phyloP scores from a whole-genome alignment of 2,797 vertebrate genomes.

The Ctenopoma kingsleyae region DNA sequence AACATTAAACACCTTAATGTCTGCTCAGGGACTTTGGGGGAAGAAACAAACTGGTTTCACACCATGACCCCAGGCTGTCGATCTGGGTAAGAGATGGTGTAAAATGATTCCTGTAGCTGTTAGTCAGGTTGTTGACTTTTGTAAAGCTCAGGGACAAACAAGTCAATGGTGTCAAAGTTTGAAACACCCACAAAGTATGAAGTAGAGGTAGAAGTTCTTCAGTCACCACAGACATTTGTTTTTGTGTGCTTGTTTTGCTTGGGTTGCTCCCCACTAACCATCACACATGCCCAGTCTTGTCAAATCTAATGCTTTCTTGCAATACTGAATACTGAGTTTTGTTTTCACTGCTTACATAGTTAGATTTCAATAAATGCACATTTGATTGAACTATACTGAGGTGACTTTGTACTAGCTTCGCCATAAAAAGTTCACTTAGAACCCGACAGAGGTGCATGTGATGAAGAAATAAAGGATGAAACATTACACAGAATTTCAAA shows the following conservation, averaged over 20 bases:
- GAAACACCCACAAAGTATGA: neutral
- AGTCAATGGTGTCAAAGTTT: constrained; percentile 2
- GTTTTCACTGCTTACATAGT: neutral
- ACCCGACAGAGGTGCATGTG: too few relatives aligned
- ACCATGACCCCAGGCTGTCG: constrained; percentile 1
- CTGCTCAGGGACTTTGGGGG: neutral
- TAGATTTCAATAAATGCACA: neutral
- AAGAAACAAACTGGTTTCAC: constrained; percentile 25
- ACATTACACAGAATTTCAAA: neutral
- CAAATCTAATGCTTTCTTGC: neutral
- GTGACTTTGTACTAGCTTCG: neutral
- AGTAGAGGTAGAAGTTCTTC: neutral
- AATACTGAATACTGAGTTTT: neutral
- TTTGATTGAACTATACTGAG: neutral
- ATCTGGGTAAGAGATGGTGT: constrained; percentile 2
- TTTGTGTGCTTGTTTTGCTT: neutral
- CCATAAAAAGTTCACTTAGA: neutral
- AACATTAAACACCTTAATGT: neutral
- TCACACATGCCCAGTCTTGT: neutral
- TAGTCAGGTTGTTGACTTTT: neutral
- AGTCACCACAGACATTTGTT: constrained; percentile 6
- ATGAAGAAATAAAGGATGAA: too few relatives aligned
- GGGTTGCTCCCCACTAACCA: neutral
- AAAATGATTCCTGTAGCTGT: neutral
- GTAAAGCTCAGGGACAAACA: neutral